A percentile compares a stretch with the other conserved stretches of the same genome.
These are phyloP conservation scores for Austrofundulus limnaeus DNA, from an alignment of 2,113 vertebrate species.

Conservation along the genomic window DNA sequence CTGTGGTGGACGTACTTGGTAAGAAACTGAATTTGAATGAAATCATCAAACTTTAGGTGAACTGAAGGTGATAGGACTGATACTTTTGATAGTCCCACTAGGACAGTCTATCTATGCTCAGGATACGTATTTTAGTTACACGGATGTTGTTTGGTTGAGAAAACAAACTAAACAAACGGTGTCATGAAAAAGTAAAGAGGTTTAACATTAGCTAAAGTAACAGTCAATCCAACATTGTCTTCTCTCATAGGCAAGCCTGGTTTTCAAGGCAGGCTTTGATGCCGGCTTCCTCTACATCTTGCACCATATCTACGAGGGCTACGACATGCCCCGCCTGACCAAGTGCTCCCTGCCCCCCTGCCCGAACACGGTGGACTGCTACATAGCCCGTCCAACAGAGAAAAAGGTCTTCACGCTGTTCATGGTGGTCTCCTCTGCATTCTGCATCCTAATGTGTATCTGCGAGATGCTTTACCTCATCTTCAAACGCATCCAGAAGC, in stretches of 20 bases:
- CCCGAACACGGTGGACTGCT: constrained; percentile 91
- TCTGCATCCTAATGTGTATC: constrained; percentile 88
- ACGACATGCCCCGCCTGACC: constrained; percentile 82
- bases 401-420: constrained; percentile 95
- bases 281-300: constrained; percentile 86
- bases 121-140: no score
- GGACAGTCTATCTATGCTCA: no score
- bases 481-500: constrained; percentile 77
- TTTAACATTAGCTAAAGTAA: not conserved
- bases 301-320: constrained; percentile 81
- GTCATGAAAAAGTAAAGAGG: no score
- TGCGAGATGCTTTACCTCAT: constrained; percentile 87
- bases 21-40: constrained; percentile 15
- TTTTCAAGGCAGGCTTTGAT: constrained; percentile 87
- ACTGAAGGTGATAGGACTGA: not conserved
- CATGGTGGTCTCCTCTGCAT: constrained; percentile 83
- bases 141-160: no score
- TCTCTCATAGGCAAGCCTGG: constrained; percentile 76
- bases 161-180: no score
- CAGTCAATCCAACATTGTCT: constrained; percentile 3
- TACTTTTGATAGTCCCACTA: no score
- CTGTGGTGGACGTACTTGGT: constrained; percentile 95
- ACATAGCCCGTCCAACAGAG: constrained; percentile 88
- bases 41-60: no score
- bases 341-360: constrained; percentile 85